Evolutionary conservation across 2,113 vertebrate species (phyloP).

Genomic region (Chauna torquata): DNA sequence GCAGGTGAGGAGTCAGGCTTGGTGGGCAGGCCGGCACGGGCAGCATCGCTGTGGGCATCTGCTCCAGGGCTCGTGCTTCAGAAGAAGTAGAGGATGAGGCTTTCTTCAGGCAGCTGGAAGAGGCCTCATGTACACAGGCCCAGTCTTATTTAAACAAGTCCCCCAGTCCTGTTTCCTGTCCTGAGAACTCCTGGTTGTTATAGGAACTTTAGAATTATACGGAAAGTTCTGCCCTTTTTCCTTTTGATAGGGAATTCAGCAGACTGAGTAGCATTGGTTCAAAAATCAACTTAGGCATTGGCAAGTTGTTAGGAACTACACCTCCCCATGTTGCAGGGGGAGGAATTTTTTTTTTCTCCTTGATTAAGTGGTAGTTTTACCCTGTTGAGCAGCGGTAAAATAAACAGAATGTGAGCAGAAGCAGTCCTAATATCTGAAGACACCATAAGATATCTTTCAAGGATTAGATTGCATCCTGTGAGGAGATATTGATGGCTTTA

Average conservation of each 20-base stretch:
- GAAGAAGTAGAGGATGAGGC: rapidly evolving
- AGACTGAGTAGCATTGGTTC: background rate
- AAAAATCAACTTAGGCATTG: rapidly evolving
- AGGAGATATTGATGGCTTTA: background rate
- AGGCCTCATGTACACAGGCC: background rate
- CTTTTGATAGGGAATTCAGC: background rate
- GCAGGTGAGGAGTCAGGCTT: background rate
- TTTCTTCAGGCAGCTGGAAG: background rate
- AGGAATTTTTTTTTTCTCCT: background rate
- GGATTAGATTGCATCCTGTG: background rate
- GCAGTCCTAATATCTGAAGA: background rate
- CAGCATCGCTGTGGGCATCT: rapidly evolving
- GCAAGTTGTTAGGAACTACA: background rate
- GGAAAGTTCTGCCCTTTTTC: background rate
- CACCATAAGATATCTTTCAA: background rate
- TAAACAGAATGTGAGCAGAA: background rate
- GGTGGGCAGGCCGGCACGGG: rapidly evolving
- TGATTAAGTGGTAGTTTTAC: too few species aligned
- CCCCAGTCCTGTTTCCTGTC: background rate
- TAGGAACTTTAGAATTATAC: rapidly evolving
- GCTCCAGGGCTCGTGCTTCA: rapidly evolving
- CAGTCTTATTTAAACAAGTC: background rate
- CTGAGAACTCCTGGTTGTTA: background rate
- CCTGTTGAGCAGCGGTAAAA: too few species aligned
- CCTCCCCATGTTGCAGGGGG: background rate